These are phyloP conservation scores for Bubo scandiacus DNA, from an alignment of 2,113 vertebrate genomes.

Conservation along the genomic window DNA sequence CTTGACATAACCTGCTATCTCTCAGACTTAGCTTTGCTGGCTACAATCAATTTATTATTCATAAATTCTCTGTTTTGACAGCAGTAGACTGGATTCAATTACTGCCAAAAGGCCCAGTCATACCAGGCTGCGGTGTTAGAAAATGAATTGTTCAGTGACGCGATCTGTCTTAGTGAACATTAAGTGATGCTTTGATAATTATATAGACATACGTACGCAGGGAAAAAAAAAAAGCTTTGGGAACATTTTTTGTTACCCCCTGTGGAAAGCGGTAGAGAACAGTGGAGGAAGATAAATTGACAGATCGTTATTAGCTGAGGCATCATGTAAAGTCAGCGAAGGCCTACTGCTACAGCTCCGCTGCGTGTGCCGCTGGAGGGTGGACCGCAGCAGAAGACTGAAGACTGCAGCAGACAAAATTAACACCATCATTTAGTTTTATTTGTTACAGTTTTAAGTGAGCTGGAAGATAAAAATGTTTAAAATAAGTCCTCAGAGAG, in stretches of 20 bases:
- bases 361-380: not conserved
- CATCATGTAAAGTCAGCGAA: not conserved
- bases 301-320: constrained; percentile 4
- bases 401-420: constrained; percentile 58
- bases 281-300: not conserved
- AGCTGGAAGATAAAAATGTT: constrained; percentile 30
- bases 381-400: constrained; percentile 18
- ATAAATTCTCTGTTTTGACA: constrained; percentile 78
- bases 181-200: constrained; percentile 67
- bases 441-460: constrained; percentile 48
- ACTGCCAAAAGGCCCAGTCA: constrained; percentile 62
- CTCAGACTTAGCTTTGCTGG: constrained; percentile 52
- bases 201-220: not conserved
- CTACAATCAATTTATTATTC: constrained; percentile 74
- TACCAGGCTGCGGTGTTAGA: constrained; percentile 18
- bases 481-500: constrained; percentile 32
- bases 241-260: constrained; percentile 9
- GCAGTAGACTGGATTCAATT: constrained; percentile 75
- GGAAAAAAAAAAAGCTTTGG: not conserved
- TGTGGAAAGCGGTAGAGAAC: not conserved
- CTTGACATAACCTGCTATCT: constrained; percentile 42
- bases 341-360: not conserved
- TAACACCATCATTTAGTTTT: constrained; percentile 66
- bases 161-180: constrained; percentile 23
- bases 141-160: constrained; percentile 59